These are phyloP conservation scores for Drosophila koepferae DNA, from an alignment of 2,888 invertebrate species.

Conservation along the genomic window DNA sequence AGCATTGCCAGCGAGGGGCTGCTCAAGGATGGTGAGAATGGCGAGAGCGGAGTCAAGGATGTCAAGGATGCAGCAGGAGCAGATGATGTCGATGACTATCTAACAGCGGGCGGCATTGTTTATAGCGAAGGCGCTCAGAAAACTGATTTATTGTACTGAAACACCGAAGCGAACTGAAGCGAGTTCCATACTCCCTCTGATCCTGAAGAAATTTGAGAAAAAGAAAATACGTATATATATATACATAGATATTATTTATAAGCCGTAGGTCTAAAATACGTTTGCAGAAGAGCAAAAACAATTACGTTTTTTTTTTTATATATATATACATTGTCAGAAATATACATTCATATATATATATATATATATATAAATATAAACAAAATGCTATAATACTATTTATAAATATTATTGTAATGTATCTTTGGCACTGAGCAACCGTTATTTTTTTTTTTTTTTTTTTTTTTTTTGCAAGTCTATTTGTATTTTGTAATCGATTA, in stretches of 20 bases:
- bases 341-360: conserved; percentile 42
- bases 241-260: conserved; percentile 65
- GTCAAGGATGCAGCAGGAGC: conserved; percentile 15
- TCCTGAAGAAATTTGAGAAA: conserved; percentile 15
- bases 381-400: conserved; percentile 25
- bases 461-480: conserved; percentile 44
- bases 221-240: conserved; percentile 39
- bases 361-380: conserved; percentile 24
- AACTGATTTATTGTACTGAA: conserved; percentile 84
- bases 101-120: conserved; percentile 72
- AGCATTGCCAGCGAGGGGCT: conserved; percentile 64
- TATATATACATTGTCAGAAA: conserved; percentile 43
- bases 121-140: conserved; percentile 85
- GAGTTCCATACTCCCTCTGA: not conserved
- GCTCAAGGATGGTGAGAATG: conserved; percentile 40
- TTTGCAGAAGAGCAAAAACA: conserved; percentile 28
- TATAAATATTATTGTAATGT: conserved; percentile 46
- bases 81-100: conserved; percentile 56
- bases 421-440: conserved; percentile 55
- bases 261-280: conserved; percentile 47
- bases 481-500: conserved; percentile 61
- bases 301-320: conserved; percentile 35
- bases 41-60: conserved; percentile 1
- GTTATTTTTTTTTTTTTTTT: conserved; percentile 19
- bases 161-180: not conserved